Evolutionary conservation across 2,797 vertebrate species (phyloP).

Genomic region (Takifugu ocellatus): DNA sequence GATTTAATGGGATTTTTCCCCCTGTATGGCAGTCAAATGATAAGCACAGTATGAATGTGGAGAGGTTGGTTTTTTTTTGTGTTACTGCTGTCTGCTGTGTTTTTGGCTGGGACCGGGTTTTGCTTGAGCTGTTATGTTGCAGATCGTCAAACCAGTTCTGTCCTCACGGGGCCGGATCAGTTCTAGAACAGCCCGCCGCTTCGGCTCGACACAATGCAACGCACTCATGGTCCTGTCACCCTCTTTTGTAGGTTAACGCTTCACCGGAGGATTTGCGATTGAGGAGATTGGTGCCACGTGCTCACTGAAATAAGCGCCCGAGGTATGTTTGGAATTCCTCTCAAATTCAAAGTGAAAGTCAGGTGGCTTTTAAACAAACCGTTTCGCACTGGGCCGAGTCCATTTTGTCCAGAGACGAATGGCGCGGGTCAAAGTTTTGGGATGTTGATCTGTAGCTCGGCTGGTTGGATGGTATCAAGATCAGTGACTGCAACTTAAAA

Average conservation of each 20-base stretch:
- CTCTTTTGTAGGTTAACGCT: constrained; percentile 1
- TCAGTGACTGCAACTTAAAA: too few relatives aligned
- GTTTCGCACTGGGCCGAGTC: too few relatives aligned
- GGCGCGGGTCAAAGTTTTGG: too few relatives aligned
- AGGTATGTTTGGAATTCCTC: constrained; percentile 18
- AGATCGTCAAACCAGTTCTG: constrained; percentile 57
- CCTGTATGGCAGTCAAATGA: not conserved
- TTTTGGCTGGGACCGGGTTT: constrained; percentile 30
- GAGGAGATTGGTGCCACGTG: not conserved
- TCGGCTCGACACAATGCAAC: constrained; percentile 9
- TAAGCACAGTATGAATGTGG: not conserved
- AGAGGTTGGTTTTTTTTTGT: not conserved
- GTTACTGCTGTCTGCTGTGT: not conserved
- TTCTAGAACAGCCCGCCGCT: constrained; percentile 30
- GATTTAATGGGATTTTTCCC: not conserved
- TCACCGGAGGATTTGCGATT: not conserved
- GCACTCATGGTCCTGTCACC: not conserved
- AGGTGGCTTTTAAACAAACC: not conserved
- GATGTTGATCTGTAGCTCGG: too few relatives aligned
- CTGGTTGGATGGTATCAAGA: too few relatives aligned
- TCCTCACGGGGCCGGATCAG: constrained; percentile 12
- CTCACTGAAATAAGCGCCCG: constrained; percentile 6
- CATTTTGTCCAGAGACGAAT: too few relatives aligned
- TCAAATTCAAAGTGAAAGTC: not conserved
- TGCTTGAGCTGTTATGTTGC: constrained; percentile 15